Conservation (phyloP, 1,140 invertebrate species). For the Frieseomelitta varia region DNA sequence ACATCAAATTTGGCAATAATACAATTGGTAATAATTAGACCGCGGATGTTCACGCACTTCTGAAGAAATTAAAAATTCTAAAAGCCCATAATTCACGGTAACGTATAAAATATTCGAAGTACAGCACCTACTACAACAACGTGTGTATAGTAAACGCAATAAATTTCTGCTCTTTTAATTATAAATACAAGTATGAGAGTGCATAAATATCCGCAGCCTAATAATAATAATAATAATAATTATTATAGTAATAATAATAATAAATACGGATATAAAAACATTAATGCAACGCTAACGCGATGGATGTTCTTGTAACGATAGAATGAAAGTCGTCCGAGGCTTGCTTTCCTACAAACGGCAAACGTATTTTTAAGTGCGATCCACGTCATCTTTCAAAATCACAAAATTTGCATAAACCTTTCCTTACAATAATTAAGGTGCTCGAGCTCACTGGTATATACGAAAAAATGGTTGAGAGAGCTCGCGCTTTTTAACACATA, state of each 20-base stretch:
- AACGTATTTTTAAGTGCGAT: background rate
- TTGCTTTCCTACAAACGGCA: conserved; percentile 30
- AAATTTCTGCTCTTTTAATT: too few relatives aligned
- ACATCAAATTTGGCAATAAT: background rate
- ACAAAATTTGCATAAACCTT: conserved; percentile 36
- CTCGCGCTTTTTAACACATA: conserved; percentile 29
- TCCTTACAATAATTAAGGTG: conserved; percentile 28
- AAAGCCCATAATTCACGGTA: too few relatives aligned
- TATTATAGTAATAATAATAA: background rate
- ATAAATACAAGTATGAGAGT: too few relatives aligned
- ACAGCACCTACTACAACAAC: too few relatives aligned
- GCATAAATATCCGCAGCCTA: too few relatives aligned
- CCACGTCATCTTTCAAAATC: background rate
- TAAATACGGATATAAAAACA: background rate
- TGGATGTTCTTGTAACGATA: background rate
- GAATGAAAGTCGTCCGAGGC: conserved; percentile 22
- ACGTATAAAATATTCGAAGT: too few relatives aligned
- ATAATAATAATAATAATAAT: too few relatives aligned
- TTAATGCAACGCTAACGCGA: background rate
- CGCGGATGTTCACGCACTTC: too few relatives aligned
- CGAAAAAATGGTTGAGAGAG: conserved; percentile 10
- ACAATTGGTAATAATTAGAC: too few relatives aligned
- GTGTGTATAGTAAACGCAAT: too few relatives aligned
- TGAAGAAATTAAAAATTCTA: too few relatives aligned
- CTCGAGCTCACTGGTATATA: conserved; percentile 6